phyloP scores from a whole-genome alignment of 2,113 vertebrate species.

The Parus major region DNA sequence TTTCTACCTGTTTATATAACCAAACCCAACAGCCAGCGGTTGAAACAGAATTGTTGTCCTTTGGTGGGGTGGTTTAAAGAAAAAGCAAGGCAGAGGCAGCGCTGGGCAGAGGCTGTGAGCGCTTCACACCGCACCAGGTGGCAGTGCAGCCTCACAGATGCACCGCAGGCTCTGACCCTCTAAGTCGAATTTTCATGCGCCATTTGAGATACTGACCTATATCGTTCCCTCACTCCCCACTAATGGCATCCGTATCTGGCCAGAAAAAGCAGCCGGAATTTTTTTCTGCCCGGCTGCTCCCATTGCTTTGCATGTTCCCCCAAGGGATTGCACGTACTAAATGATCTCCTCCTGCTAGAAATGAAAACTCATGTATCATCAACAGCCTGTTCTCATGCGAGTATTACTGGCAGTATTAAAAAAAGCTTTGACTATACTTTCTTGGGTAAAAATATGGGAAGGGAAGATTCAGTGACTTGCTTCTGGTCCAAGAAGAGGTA shows the following conservation, averaged over 20 bases:
- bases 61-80: not conserved
- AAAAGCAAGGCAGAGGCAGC: accelerated
- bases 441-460: not conserved
- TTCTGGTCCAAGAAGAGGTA: not conserved
- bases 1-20: not conserved
- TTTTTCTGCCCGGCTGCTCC: not conserved
- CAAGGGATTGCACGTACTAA: not conserved
- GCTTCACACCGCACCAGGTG: not conserved
- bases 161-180: accelerated
- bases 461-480: not conserved
- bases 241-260: not conserved
- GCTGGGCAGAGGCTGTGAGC: not conserved
- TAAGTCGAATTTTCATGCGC: not conserved
- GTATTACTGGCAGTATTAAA: not conserved
- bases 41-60: not conserved
- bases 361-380: not conserved
- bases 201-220: not conserved
- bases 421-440: not conserved
- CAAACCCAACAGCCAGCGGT: not conserved
- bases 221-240: not conserved
- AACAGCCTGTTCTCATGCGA: not conserved
- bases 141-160: not conserved
- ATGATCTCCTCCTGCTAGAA: not conserved
- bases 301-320: not conserved
- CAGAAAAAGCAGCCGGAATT: not conserved